Percentiles rank a stretch among this genome's conserved stretches.
Evolutionary conservation across 2,113 vertebrate species (phyloP).

Genomic region (Gobiocypris rarus): DNA sequence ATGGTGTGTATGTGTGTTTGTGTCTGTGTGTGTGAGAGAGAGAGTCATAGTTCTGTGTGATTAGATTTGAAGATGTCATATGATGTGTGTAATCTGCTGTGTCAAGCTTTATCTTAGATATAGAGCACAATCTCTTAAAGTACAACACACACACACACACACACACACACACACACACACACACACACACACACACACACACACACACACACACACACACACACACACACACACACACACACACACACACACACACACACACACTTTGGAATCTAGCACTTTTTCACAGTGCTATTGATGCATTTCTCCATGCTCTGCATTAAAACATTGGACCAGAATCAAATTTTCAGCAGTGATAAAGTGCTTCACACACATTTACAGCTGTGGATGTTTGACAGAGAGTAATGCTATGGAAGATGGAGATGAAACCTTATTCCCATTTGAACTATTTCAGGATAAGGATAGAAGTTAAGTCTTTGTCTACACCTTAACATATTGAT

Average conservation of each 20-base stretch:
- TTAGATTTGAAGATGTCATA: constrained; percentile 15
- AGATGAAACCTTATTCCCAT: background rate
- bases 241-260: background rate
- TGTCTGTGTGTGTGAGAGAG: too few relatives aligned
- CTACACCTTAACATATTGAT: background rate
- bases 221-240: constrained; percentile 19
- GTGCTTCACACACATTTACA: constrained; percentile 9
- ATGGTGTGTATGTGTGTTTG: background rate
- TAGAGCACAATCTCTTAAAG: constrained; percentile 3
- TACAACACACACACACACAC: constrained; percentile 15
- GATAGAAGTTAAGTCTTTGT: background rate
- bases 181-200: constrained; percentile 12
- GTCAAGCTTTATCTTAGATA: constrained; percentile 13
- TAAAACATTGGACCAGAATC: constrained; percentile 23
- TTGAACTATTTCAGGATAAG: background rate
- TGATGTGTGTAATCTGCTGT: constrained; percentile 46
- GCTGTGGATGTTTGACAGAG: constrained; percentile 18
- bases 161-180: background rate
- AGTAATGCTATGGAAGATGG: constrained; percentile 9
- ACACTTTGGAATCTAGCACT: constrained; percentile 13
- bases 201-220: constrained; percentile 1
- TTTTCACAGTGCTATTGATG: constrained; percentile 24
- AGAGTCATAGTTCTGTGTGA: background rate
- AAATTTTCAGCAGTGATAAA: constrained; percentile 9
- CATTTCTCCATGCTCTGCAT: constrained; percentile 20